Evolutionary conservation across 2,113 vertebrate species (phyloP).

Genomic region (Gasterosteus nipponicus): DNA sequence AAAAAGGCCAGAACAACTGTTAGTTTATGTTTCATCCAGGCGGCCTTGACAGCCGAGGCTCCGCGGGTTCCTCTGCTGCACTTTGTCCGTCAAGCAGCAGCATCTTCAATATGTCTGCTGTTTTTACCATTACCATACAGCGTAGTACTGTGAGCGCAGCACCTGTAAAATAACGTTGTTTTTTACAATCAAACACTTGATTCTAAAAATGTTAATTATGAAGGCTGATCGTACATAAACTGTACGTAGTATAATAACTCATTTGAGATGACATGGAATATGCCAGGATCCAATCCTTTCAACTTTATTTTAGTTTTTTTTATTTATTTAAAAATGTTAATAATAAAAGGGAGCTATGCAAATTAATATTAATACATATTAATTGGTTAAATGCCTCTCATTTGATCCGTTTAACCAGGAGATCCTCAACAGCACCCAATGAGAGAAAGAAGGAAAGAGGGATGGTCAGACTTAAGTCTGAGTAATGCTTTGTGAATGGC

Average conservation of each 20-base stretch:
- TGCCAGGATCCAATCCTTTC: not conserved
- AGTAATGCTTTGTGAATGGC: conserved; percentile 20
- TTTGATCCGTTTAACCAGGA: not conserved
- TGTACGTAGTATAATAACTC: too few relatives aligned
- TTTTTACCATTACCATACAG: not conserved
- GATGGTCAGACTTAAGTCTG: conserved; percentile 34
- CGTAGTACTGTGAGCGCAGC: not conserved
- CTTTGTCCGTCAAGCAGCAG: not conserved
- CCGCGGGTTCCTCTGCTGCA: conserved; percentile 15
- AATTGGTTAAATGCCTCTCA: not conserved
- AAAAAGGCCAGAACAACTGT: conserved; percentile 39
- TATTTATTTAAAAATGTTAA: not conserved
- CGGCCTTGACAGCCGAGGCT: conserved; percentile 27
- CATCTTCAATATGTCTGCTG: not conserved
- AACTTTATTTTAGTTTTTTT: not conserved
- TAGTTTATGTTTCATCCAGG: conserved; percentile 36
- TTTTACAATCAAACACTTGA: too few relatives aligned
- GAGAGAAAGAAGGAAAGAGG: conserved; percentile 10
- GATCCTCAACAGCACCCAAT: not conserved
- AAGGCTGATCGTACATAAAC: not conserved
- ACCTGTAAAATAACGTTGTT: not conserved
- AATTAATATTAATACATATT: not conserved
- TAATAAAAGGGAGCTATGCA: not conserved
- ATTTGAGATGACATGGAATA: not conserved
- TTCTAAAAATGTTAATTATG: too few relatives aligned